A percentile compares a stretch with the other conserved stretches of the same genome.
Evolutionary conservation across 2,113 vertebrate species (phyloP).

Genomic region (Nycticebus coucang): DNA sequence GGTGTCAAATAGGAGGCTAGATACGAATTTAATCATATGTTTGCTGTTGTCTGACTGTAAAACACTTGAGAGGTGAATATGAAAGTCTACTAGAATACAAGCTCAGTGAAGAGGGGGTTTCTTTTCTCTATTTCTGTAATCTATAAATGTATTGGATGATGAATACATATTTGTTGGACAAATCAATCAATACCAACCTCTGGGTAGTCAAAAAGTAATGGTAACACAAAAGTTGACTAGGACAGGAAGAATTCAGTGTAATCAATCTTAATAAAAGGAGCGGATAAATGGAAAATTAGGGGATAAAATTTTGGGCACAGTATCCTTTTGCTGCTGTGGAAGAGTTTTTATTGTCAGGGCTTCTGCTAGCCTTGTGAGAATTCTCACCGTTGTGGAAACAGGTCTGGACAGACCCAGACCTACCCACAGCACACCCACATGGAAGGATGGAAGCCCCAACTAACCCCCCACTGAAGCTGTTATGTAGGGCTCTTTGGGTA

Average conservation of each 20-base stretch:
- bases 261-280: background rate
- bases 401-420: background rate
- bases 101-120: background rate
- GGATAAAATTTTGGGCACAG: too few relatives aligned
- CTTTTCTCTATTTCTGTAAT: background rate
- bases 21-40: background rate
- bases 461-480: too few relatives aligned
- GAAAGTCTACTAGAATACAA: background rate
- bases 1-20: background rate
- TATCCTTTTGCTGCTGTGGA: background rate
- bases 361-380: background rate
- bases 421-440: background rate
- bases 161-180: background rate
- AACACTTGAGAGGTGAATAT: background rate
- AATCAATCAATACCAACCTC: background rate
- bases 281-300: too few relatives aligned
- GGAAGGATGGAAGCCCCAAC: too few relatives aligned
- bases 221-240: background rate
- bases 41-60: background rate
- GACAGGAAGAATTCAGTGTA: background rate
- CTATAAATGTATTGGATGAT: background rate
- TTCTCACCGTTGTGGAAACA: background rate
- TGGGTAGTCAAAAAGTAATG: background rate
- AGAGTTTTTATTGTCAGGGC: background rate
- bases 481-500: background rate